Conservation (phyloP, 2,113 vertebrate genomes). For the Clarias gariepinus region DNA sequence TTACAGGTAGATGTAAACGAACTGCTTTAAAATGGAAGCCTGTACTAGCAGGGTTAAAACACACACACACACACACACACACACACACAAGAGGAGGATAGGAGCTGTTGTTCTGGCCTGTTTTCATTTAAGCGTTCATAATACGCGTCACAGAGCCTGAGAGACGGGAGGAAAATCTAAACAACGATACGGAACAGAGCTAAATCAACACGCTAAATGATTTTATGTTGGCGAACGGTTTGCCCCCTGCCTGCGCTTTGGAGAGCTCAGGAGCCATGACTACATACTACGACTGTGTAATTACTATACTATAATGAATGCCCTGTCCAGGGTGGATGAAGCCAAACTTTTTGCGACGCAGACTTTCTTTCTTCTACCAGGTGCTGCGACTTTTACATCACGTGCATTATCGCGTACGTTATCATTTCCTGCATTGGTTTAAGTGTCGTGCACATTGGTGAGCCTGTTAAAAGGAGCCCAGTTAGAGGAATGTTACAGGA, state of each 20-base stretch:
- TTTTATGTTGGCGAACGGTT: not conserved
- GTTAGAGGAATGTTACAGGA: not conserved
- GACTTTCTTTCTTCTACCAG: not conserved
- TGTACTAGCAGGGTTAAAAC: not conserved
- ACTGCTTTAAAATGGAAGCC: too few species aligned
- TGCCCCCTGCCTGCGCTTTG: constrained; percentile 18
- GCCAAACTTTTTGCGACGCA: not conserved
- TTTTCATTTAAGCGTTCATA: not conserved
- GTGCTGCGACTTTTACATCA: not conserved
- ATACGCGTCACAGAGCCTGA: not conserved
- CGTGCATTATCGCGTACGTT: not conserved
- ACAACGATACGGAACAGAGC: not conserved
- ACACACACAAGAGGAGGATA: not conserved
- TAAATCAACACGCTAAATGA: constrained; percentile 7
- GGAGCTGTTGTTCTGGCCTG: not conserved
- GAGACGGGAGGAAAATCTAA: constrained; percentile 9
- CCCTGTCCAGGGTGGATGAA: not conserved
- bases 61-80: not conserved
- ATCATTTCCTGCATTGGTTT: not conserved
- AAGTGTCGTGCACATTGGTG: not conserved
- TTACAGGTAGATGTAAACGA: not conserved
- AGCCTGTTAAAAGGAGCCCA: not conserved
- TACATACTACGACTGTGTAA: not conserved
- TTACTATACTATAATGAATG: constrained; percentile 17
- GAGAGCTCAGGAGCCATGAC: not conserved